A percentile compares a stretch with the other conserved stretches of the same genome.
phyloP scores from a whole-genome alignment of 2,888 invertebrate genomes.

The Clistopyga incitator region DNA sequence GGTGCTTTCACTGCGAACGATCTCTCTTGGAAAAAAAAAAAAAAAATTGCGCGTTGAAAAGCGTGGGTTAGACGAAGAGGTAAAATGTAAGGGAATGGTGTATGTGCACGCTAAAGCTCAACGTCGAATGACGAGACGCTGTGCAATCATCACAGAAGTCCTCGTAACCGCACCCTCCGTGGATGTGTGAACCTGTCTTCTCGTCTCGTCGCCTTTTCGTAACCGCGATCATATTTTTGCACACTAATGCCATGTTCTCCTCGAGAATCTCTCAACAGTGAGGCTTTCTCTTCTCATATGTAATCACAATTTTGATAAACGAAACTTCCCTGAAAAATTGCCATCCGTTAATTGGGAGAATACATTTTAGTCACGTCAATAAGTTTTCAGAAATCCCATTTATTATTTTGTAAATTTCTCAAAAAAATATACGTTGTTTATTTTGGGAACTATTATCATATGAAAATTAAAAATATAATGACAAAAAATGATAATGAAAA shows the following conservation, averaged over 20 bases:
- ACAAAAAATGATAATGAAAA: no score
- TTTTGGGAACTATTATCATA: no score
- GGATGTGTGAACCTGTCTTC: background rate
- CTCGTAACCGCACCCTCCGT: slow-evolving; percentile 7
- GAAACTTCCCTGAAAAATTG: no score
- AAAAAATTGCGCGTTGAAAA: slow-evolving; percentile 3
- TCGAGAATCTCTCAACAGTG: background rate
- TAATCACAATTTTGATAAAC: no score
- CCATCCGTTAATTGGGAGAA: no score
- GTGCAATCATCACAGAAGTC: slow-evolving; percentile 11
- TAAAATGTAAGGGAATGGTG: background rate
- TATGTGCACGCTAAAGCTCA: background rate
- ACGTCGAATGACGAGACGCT: slow-evolving; percentile 39
- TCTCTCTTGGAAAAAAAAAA: slow-evolving; percentile 10
- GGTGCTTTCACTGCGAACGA: background rate
- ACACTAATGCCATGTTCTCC: background rate
- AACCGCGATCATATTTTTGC: background rate
- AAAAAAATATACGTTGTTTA: no score
- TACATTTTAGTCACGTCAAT: no score
- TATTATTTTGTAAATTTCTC: no score
- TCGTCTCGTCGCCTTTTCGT: background rate
- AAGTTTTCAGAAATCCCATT: no score
- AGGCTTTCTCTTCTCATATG: no score
- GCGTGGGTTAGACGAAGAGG: background rate
- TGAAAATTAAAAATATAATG: no score